Conservation (phyloP, 2,888 invertebrate species). For the Synergus gifuensis region DNA sequence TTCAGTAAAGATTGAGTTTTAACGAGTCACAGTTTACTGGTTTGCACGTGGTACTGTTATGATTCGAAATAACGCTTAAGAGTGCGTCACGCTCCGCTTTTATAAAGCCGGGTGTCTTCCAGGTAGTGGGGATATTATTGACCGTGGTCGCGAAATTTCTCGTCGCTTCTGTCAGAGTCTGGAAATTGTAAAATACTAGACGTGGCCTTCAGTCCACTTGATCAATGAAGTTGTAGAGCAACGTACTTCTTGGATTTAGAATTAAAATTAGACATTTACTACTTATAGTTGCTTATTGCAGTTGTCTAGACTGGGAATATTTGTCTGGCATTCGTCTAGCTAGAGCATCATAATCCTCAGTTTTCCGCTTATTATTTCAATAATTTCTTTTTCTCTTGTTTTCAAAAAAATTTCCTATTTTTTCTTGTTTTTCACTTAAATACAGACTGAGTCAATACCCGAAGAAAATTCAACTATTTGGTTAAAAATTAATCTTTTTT, state of each 20-base stretch:
- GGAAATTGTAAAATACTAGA: background rate
- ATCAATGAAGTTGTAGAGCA: background rate
- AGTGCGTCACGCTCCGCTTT: background rate
- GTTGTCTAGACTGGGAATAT: background rate
- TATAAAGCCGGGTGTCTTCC: background rate
- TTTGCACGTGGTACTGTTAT: slow-evolving; percentile 15
- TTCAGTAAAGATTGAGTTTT: background rate
- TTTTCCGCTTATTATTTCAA: background rate
- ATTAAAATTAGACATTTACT: background rate
- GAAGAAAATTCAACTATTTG: too few species aligned
- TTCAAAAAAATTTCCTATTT: too few species aligned
- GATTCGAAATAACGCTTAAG: background rate
- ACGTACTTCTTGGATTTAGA: background rate
- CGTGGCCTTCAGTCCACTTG: background rate
- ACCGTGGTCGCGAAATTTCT: background rate
- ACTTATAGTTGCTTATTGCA: background rate
- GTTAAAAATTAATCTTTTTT: too few species aligned
- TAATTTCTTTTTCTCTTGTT: too few species aligned
- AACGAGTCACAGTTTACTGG: background rate
- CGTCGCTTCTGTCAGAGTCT: background rate
- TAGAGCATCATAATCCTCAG: background rate
- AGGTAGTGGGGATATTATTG: background rate
- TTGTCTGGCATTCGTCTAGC: background rate
- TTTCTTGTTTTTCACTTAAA: too few species aligned
- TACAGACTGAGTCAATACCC: too few species aligned